phyloP scores from a whole-genome alignment of 2,888 invertebrate genomes.

The Pedicia rivosa region DNA sequence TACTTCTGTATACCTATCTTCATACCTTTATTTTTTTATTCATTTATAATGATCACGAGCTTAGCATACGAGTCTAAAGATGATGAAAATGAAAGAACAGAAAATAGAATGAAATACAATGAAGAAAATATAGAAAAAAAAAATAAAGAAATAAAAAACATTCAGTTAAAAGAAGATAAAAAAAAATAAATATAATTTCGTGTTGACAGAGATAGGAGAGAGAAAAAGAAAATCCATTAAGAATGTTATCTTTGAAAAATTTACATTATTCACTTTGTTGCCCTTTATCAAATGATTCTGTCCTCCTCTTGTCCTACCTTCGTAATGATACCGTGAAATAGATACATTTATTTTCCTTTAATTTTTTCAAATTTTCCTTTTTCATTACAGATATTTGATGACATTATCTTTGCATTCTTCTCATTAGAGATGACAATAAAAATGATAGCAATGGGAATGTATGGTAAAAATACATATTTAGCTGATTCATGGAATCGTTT shows the following conservation, averaged over 20 bases:
- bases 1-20: too few relatives aligned
- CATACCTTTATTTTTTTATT: too few relatives aligned
- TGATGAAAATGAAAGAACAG: too few relatives aligned
- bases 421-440: slow-evolving; percentile 96
- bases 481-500: slow-evolving; percentile 98
- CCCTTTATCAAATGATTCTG: background rate
- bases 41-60: too few relatives aligned
- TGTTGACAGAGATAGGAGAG: too few relatives aligned
- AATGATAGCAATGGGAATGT: slow-evolving; percentile 96
- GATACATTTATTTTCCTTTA: background rate
- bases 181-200: too few relatives aligned
- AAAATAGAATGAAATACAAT: too few relatives aligned
- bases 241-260: background rate
- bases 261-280: background rate
- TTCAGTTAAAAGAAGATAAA: too few relatives aligned
- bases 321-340: background rate
- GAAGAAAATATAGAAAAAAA: too few relatives aligned
- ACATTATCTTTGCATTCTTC: slow-evolving; percentile 97
- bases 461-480: slow-evolving; percentile 85
- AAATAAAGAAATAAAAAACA: too few relatives aligned
- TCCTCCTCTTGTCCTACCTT: background rate
- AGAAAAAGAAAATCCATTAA: too few relatives aligned
- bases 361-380: slow-evolving; percentile 1
- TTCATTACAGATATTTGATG: slow-evolving; percentile 74
- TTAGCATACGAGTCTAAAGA: too few relatives aligned